Base-by-base conservation (phyloP, 2,113 vertebrate species). In the Hyperopisus bebe region DNA sequence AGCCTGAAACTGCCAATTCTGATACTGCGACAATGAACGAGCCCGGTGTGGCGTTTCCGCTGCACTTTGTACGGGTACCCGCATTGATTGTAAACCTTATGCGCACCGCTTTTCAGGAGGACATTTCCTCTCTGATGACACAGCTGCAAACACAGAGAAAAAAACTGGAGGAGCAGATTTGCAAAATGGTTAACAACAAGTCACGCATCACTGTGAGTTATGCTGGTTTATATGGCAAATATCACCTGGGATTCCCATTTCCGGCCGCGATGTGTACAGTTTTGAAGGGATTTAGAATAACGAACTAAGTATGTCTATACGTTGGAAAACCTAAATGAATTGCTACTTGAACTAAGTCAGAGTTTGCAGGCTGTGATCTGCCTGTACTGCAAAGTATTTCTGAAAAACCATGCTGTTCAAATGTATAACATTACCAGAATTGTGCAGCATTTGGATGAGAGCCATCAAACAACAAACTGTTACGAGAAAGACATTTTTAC, bases 171-270 rank as follows among this genome's bases (percentile, higher is more conserved):
- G 95, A 97, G 62, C 95, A 96, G 5, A 95, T 96, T 5, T 96
- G 93, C 94, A 97, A 96, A 91, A 94, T 97, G 92, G 93, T 94
- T 48, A 96, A 97, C 95, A 97, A 98, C 92, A 96, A 95, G 90
- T 97, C 95, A 50, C 95, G 97, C 55, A 96, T 97, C 1, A 91
- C 94, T 0, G 97, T 97, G 91, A 95, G 97, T 95, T 39, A 11
- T 1, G 24, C 46, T 17, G n/a, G 44, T 17, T 77, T 39, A 39
- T 39, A 5, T 17, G 70, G 74, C 31, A 80, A 19, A 19, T 15
- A 80, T 42, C 35, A 39, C 4, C 15, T 7, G 31, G 17, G 74
- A 17, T 80, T 42, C 5, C 27, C n/a, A 77, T 77, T 77, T 77
- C 35, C 2, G 31, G 10, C 35, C 74, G 1, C 0, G 31, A 42